These are phyloP conservation scores for Drosophila engyochracea DNA, from an alignment of 2,888 invertebrate genomes.

Conservation along the genomic window DNA sequence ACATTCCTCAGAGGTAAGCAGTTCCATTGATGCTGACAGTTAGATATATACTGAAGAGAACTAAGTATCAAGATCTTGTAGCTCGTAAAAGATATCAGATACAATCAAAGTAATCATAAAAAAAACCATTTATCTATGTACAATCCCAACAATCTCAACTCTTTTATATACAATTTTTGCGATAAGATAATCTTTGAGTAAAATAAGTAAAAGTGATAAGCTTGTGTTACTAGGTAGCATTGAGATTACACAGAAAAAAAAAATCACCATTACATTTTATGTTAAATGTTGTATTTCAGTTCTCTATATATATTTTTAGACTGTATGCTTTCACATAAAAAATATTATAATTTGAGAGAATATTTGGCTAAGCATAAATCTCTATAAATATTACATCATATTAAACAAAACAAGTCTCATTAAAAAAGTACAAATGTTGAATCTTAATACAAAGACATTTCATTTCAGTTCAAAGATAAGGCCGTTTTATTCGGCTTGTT, in stretches of 20 bases:
- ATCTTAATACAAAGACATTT: not conserved
- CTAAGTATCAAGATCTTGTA: not conserved
- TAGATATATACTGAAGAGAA: constrained; percentile 20
- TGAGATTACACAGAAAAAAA: not conserved
- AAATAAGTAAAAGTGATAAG: constrained; percentile 36
- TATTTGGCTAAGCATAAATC: not conserved
- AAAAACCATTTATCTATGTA: not conserved
- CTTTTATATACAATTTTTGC: not conserved
- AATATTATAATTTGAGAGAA: not conserved
- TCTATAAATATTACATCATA: not conserved
- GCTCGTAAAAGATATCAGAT: no score
- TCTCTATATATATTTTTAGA: not conserved
- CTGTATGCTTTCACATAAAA: not conserved
- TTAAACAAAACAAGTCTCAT: not conserved
- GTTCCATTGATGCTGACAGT: constrained; percentile 31
- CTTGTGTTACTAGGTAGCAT: constrained; percentile 34
- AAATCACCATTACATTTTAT: not conserved
- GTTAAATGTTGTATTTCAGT: not conserved
- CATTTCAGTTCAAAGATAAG: not conserved
- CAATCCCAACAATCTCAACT: constrained; percentile 4
- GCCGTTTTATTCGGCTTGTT: constrained; percentile 23
- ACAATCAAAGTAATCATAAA: not conserved
- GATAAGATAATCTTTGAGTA: constrained; percentile 43
- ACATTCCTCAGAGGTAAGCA: constrained; percentile 68
- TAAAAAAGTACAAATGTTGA: not conserved